phyloP scores from a whole-genome alignment of 2,888 invertebrate species.

The Pseudococcus jackbeardsleyi region DNA sequence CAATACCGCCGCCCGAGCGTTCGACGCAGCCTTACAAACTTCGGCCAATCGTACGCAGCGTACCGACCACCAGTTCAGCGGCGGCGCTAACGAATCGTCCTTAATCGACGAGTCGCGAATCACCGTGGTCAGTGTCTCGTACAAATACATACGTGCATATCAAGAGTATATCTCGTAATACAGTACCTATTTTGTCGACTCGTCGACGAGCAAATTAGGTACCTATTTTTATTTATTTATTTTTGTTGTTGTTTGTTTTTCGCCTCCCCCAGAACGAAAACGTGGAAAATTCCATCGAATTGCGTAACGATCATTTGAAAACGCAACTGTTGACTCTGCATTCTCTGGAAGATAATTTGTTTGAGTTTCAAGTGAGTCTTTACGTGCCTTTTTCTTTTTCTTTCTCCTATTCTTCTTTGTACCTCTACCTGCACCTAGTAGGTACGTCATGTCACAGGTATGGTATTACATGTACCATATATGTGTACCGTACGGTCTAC shows the following conservation, averaged over 20 bases:
- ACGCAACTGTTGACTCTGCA: background rate
- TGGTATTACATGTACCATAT: too few species aligned
- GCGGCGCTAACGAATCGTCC: background rate
- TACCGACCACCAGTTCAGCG: background rate
- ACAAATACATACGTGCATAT: background rate
- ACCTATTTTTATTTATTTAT: too few species aligned
- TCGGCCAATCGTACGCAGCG: background rate
- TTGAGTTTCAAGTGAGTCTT: slow-evolving; percentile 3
- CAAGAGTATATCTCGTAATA: too few species aligned
- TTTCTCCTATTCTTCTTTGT: too few species aligned
- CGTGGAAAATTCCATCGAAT: background rate
- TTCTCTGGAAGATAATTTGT: slow-evolving; percentile 36
- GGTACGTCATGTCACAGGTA: too few species aligned
- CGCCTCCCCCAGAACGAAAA: background rate
- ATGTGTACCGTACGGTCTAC: too few species aligned
- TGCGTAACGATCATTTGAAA: background rate
- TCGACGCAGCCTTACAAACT: background rate
- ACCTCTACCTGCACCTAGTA: too few species aligned
- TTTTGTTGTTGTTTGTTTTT: background rate
- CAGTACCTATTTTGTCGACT: too few species aligned
- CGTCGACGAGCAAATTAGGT: too few species aligned
- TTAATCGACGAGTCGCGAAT: background rate
- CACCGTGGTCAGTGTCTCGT: background rate
- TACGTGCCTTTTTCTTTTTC: too few species aligned
- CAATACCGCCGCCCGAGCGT: background rate